Percentiles rank a stretch among this genome's conserved stretches.
Evolutionary conservation across 2,888 invertebrate species (phyloP).

Genomic region (Sylvicola fuscatus): DNA sequence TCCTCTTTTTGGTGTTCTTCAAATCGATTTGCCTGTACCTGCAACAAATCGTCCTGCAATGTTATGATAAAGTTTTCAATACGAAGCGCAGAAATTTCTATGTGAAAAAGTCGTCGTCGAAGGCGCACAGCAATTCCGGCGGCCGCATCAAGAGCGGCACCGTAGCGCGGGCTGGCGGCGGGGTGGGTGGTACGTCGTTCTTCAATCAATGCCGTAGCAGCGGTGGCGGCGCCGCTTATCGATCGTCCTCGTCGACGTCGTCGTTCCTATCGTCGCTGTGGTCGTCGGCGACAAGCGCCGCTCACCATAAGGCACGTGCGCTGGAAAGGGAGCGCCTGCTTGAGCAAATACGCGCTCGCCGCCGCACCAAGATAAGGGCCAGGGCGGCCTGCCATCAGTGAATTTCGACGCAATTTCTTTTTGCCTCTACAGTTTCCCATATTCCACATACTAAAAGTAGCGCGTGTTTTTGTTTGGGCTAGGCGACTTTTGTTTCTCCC

Average conservation of each 20-base stretch:
- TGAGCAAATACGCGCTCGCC: constrained; percentile 4
- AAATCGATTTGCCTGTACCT: constrained; percentile 24
- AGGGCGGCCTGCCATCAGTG: not conserved
- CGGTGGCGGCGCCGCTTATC: too few species aligned
- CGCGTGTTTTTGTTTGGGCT: too few species aligned
- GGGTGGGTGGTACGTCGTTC: not conserved
- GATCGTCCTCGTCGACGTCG: too few species aligned
- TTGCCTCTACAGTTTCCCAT: too few species aligned
- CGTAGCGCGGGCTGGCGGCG: too few species aligned
- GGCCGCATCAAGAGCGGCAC: too few species aligned
- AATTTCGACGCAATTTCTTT: too few species aligned
- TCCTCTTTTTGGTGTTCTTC: constrained; percentile 19
- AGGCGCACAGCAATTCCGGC: constrained; percentile 2
- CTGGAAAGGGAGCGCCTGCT: constrained; percentile 4
- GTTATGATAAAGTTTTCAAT: constrained; percentile 24
- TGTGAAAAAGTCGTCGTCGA: not conserved
- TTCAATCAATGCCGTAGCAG: constrained; percentile 1
- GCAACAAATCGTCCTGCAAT: constrained; percentile 20
- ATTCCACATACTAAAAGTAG: not conserved
- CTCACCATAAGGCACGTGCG: constrained; percentile 2
- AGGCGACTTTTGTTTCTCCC: too few species aligned
- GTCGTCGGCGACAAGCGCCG: constrained; percentile 2
- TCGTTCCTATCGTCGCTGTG: constrained; percentile 4
- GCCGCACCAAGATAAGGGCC: constrained; percentile 1
- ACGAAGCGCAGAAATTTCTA: constrained; percentile 8